Evolutionary conservation across 2,888 invertebrate genomes (phyloP).

Genomic region (Notocelia uddmanniana): DNA sequence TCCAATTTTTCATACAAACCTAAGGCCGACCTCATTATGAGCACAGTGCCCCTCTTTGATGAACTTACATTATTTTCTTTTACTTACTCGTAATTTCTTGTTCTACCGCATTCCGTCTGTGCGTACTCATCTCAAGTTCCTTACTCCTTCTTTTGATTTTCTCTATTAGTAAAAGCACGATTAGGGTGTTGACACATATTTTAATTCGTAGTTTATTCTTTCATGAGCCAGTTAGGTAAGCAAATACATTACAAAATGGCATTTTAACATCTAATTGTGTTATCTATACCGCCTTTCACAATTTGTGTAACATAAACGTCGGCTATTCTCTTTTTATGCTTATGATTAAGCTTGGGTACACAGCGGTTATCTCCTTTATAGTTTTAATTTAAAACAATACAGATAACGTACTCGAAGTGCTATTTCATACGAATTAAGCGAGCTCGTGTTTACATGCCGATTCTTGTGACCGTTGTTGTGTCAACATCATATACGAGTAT

Average conservation of each 20-base stretch:
- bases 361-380: constrained; percentile 60
- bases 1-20: neutral
- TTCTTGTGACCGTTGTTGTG: constrained; percentile 55
- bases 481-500: constrained; percentile 49
- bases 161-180: neutral
- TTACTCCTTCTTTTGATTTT: neutral
- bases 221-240: neutral
- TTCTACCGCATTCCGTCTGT: too few relatives aligned
- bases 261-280: constrained; percentile 53
- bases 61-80: too few relatives aligned
- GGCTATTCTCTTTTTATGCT: constrained; percentile 62
- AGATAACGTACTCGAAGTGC: constrained; percentile 57
- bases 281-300: constrained; percentile 59
- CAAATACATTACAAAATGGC: constrained; percentile 51
- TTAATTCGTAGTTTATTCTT: neutral
- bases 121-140: too few relatives aligned
- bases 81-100: too few relatives aligned
- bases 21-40: neutral
- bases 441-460: constrained; percentile 56
- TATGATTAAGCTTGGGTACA: constrained; percentile 59
- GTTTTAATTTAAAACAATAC: constrained; percentile 69
- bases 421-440: constrained; percentile 62
- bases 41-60: too few relatives aligned
- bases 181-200: neutral
- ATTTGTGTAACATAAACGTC: constrained; percentile 64